Percentiles rank a stretch among this genome's conserved stretches.
These are phyloP conservation scores for Microplitis mediator DNA, from an alignment of 1,140 invertebrate species.

Conservation along the genomic window DNA sequence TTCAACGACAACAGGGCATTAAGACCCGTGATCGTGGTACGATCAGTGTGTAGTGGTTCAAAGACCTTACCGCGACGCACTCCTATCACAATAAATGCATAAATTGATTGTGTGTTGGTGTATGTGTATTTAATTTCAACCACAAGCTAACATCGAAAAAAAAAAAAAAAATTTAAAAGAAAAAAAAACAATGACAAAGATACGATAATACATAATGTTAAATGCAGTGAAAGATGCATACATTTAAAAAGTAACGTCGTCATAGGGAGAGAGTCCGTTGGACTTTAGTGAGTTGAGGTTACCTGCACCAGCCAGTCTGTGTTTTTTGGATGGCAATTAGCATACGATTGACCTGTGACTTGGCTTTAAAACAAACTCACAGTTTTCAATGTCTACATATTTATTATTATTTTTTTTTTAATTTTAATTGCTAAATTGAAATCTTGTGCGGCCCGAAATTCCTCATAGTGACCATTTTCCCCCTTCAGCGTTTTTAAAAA, in stretches of 20 bases:
- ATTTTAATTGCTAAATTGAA: no score
- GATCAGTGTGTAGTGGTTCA: conserved; percentile 29
- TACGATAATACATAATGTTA: conserved; percentile 7
- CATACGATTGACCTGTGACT: conserved; percentile 60
- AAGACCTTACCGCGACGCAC: conserved; percentile 22
- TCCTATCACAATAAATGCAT: conserved; percentile 6
- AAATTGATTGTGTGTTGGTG: not conserved
- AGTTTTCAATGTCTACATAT: not conserved
- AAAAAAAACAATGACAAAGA: no score
- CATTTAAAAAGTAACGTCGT: no score
- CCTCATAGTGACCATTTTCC: no score
- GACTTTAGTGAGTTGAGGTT: not conserved
- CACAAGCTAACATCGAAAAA: no score
- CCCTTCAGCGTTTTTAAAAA: no score
- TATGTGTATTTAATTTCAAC: no score
- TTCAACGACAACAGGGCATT: conserved; percentile 60
- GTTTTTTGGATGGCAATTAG: conserved; percentile 61
- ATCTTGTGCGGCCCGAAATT: no score
- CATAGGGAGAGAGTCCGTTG: not conserved
- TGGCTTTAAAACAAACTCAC: conserved; percentile 10
- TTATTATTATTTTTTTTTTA: not conserved
- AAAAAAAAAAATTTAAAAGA: no score
- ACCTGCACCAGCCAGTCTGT: conserved; percentile 27
- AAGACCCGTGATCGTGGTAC: conserved; percentile 35
- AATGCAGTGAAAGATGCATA: not conserved